Evolutionary conservation across 2,113 vertebrate species (phyloP), one percentile per base, ranked within the genome.

Genomic region (Dipodomys stephensi): DNA sequence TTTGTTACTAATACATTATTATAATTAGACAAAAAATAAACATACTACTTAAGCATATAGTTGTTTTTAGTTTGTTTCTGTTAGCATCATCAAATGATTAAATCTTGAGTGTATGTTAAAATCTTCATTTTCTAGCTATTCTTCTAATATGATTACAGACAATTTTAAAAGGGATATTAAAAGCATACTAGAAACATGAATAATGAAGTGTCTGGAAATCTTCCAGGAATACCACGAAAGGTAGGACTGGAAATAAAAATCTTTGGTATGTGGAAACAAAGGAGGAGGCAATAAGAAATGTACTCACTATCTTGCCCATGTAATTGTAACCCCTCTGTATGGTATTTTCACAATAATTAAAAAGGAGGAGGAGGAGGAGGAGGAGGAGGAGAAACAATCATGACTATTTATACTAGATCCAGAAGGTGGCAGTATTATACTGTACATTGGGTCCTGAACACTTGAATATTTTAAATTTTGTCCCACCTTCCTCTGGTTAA

Each of bases 371-470:
- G 39, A 39, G 39, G 39, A 39, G 4, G 39, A 39, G 39, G 39
- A 39, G 39, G 39, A 39, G 39, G 35, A 39, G 35, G 4, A 30
- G 65, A 84, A 80, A 83, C 32, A 83, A 44, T 0, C 15, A 27
- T 76, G 30, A 35, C 67, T 82, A 68, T 49, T 28, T 92, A 12
- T 57, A 64, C 1, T 83, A 65, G 77, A 94, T 96, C 98, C 98
- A 98, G 97, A 81, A 98, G 98, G 96, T 98, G 98, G 98, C 98
- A 97, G 28, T 97, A 85, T 98, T 87, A 96, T 28, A 97, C 97
- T 97, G 72, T 78, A 12, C 13, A 92, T 95, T 93, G 53, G 30
- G 32, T 57, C 53, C 71, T 87, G 13, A 20, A 87, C 68, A 28
- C 25, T 67, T 80, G 35, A 4, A 90, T 93, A 25, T 68, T 28